Evolutionary conservation across 2,113 vertebrate species (phyloP).

Genomic region (Myiozetetes cayanensis): DNA sequence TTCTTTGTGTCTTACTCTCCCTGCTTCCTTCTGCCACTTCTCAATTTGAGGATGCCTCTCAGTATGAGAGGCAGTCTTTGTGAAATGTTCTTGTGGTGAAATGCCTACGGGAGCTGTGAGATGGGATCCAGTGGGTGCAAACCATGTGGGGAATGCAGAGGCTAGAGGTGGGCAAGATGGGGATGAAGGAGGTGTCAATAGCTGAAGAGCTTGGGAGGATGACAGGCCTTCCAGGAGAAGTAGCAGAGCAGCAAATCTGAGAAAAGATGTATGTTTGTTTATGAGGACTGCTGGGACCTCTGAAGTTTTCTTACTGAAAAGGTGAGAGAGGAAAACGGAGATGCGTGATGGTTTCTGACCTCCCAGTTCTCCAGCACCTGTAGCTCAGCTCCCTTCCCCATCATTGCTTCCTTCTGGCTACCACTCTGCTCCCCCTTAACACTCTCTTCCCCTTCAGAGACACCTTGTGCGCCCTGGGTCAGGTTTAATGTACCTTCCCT

Average conservation of each 20-base stretch:
- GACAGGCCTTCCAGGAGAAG: background rate
- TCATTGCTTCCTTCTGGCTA: background rate
- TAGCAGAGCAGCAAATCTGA: background rate
- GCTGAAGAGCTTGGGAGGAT: background rate
- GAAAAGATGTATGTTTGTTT: background rate
- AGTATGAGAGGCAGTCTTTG: background rate
- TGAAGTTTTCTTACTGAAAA: background rate
- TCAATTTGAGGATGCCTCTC: background rate
- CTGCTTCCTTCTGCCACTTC: background rate
- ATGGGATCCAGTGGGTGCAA: background rate
- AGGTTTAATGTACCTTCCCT: background rate
- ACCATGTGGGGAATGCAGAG: background rate
- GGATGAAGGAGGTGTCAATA: background rate
- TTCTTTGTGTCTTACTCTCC: rapidly evolving
- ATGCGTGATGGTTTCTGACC: background rate
- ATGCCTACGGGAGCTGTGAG: background rate
- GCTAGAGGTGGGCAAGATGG: background rate
- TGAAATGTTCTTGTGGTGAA: background rate
- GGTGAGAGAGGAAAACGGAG: background rate
- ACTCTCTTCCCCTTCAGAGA: background rate
- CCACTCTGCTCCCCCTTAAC: background rate
- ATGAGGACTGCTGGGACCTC: background rate
- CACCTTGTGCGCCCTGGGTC: background rate
- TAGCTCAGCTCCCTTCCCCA: background rate
- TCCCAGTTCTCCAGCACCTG: background rate